Evolutionary conservation across 2,113 vertebrate species (phyloP), one percentile per base, ranked within the genome.

Genomic region (Ictalurus punctatus): DNA sequence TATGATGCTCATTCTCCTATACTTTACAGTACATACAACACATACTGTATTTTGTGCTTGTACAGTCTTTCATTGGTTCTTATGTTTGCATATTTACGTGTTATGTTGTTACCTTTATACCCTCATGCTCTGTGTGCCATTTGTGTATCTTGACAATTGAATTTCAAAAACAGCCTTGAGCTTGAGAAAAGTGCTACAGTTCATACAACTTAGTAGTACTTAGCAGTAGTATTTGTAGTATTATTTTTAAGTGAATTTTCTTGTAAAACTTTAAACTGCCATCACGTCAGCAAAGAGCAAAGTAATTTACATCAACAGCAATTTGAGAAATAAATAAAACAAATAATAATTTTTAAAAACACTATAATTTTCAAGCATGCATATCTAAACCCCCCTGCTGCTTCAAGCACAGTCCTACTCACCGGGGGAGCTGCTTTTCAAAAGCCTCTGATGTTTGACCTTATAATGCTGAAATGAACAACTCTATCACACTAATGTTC

Each of bases 401-500:
- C 88, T 83, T 67, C 17, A 85, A 56, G 87, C 71, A 73, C 76
- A 44, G 76, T 84, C 86, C 76, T 78, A 25, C 89, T 81, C 79
- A 67, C 84, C 83, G 59, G 88, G 91, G 90, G 52, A 90, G 48
- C 88, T 80, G 89, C 89, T 3, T 82, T 90, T 78, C 37, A 90
- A 93, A 86, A 86, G 69, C 87, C 83, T 90, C 69, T 52, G 54
- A 76, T 37, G 61, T 87, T 89, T 91, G 91, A 92, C 92, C 92
- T 91, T 91, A 91, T 89, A 91, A 92, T 34, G 59, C 54, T 91
- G 81, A 90, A 90, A 78, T 88, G 74, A 90, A 91, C 87, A 89
- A 91, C 91, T 90, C 81, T 83, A 91, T 91, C 91, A 89, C 79
- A 86, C 90, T 93, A 93, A 93, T 92, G 89, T 89, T 83, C n/a